Percentiles rank a stretch among this genome's conserved stretches.
These are phyloP conservation scores for Drosophila sp. DNA, from an alignment of 1,140 invertebrate genomes.

Conservation along the genomic window DNA sequence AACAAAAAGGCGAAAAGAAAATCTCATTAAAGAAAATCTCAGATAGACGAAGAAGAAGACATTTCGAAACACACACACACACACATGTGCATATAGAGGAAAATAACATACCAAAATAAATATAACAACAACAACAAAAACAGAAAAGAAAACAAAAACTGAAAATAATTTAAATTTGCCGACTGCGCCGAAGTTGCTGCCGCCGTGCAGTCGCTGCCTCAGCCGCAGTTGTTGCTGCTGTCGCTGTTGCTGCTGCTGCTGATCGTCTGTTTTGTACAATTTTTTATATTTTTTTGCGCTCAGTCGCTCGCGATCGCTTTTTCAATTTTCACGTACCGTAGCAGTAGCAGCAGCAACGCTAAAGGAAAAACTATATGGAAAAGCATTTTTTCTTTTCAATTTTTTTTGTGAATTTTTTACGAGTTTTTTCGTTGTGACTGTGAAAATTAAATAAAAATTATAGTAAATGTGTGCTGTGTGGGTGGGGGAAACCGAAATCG, in stretches of 20 bases:
- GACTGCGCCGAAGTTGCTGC: conserved; percentile 20
- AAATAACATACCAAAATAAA: conserved; percentile 75
- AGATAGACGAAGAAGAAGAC: conserved; percentile 26
- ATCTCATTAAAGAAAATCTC: conserved; percentile 28
- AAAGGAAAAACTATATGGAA: conserved; percentile 28
- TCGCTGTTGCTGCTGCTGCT: conserved; percentile 29
- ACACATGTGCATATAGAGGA: conserved; percentile 24
- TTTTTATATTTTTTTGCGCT: conserved; percentile 61
- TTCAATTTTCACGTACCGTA: conserved; percentile 77
- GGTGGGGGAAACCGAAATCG: conserved; percentile 28
- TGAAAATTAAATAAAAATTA: conserved; percentile 26
- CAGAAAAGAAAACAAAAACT: conserved; percentile 65
- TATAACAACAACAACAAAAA: conserved; percentile 61
- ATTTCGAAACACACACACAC: conserved; percentile 39
- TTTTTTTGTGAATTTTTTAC: conserved; percentile 2
- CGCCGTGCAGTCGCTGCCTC: conserved; percentile 25
- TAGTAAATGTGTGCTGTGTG: conserved; percentile 13
- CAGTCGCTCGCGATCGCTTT: conserved; percentile 81
- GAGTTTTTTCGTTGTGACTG: conserved; percentile 6
- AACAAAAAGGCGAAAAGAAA: conserved; percentile 5
- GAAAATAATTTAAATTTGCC: conserved; percentile 80
- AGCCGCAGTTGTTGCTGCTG: conserved; percentile 20
- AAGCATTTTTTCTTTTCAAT: not conserved
- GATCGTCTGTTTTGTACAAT: conserved; percentile 64
- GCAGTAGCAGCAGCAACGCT: conserved; percentile 28